A percentile compares a stretch with the other conserved stretches of the same genome.
These are phyloP conservation scores for Sisor rabdophorus DNA, from an alignment of 2,113 vertebrate genomes.

Conservation along the genomic window DNA sequence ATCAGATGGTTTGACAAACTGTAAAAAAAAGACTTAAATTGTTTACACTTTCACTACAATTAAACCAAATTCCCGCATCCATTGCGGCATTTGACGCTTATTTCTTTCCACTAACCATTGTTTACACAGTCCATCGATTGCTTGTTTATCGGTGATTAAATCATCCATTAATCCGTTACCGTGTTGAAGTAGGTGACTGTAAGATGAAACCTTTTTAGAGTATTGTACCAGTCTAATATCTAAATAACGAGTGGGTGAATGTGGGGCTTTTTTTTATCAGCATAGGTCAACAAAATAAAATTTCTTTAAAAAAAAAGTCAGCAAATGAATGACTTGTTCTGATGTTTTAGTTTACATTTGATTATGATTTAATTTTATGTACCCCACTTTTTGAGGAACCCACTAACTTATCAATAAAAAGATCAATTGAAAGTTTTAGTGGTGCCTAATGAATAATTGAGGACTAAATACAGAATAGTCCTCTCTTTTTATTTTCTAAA, in stretches of 20 bases:
- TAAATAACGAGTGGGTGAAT: background rate
- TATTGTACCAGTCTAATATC: background rate
- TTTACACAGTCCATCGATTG: background rate
- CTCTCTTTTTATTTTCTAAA: background rate
- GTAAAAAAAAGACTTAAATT: background rate
- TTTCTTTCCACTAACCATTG: slow-evolving; percentile 4
- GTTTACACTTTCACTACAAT: background rate
- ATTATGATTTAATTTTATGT: no score
- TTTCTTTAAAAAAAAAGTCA: background rate
- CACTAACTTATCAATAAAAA: no score
- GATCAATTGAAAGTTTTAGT: background rate
- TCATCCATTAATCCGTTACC: slow-evolving; percentile 6
- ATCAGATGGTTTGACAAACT: slow-evolving; percentile 14
- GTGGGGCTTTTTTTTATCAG: background rate
- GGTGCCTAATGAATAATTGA: no score
- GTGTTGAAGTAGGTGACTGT: slow-evolving; percentile 7
- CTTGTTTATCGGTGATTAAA: slow-evolving; percentile 17
- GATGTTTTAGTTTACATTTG: no score
- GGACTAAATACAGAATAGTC: background rate
- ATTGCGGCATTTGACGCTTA: no score
- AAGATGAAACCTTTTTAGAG: background rate
- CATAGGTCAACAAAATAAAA: background rate
- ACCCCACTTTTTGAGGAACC: no score
- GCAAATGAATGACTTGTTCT: no score
- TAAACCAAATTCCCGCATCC: background rate